A percentile compares a stretch with the other conserved stretches of the same genome.
phyloP scores from a whole-genome alignment of 2,888 invertebrate species.

The Eulithis prunata region DNA sequence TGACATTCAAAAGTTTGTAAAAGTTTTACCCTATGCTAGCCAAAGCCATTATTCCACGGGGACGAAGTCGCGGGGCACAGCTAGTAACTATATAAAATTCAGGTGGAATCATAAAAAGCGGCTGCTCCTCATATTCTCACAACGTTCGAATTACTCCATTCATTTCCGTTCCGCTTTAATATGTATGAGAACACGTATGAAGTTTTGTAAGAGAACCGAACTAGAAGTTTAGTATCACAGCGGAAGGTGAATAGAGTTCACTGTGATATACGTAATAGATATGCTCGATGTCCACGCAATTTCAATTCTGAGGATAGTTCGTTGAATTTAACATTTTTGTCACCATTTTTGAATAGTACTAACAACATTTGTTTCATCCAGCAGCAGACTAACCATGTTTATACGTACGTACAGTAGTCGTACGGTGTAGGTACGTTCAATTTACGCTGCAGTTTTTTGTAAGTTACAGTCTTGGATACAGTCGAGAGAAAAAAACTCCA shows the following conservation, averaged over 20 bases:
- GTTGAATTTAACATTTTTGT: neutral
- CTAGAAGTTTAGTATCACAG: conserved; percentile 21
- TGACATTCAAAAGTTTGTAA: no score
- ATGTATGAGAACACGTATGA: conserved; percentile 28
- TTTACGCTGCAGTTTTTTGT: no score
- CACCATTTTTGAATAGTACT: no score
- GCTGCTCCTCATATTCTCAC: conserved; percentile 25
- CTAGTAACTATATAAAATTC: conserved; percentile 20
- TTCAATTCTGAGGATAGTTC: conserved; percentile 4
- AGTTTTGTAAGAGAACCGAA: conserved; percentile 25
- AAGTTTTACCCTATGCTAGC: no score
- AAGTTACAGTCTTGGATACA: no score
- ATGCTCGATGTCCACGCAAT: conserved; percentile 14
- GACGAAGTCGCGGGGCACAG: no score
- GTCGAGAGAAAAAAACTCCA: no score
- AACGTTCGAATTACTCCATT: conserved; percentile 30
- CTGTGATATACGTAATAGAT: conserved; percentile 22
- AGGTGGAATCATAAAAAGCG: conserved; percentile 28
- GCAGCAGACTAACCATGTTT: no score
- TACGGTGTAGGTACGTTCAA: no score
- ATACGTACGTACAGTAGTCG: no score
- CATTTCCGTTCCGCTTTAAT: conserved; percentile 30
- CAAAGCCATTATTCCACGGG: no score
- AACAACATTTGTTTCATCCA: no score
- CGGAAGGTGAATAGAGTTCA: conserved; percentile 15